Conservation (phyloP, 2,797 vertebrate species). For the Hippocampus kuda region DNA sequence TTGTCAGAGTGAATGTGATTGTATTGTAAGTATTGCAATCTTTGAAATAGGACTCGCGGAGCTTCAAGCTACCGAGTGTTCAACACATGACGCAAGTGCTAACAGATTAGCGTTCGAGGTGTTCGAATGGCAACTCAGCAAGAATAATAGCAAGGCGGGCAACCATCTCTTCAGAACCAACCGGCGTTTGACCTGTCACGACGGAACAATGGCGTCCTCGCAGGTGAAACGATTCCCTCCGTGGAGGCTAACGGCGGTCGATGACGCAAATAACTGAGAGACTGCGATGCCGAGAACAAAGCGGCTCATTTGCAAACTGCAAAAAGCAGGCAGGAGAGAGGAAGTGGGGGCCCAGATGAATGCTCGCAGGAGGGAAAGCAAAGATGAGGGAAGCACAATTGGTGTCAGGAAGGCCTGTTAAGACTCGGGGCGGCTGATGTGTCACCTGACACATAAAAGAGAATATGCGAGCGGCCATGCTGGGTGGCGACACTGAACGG, state of each 20-base stretch:
- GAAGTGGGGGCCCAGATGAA: background rate
- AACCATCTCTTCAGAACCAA: too few species aligned
- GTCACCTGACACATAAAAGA: slow-evolving; percentile 31
- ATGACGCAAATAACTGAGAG: background rate
- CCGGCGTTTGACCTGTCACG: too few species aligned
- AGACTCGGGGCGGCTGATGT: slow-evolving; percentile 34
- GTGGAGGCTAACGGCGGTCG: background rate
- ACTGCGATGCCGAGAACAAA: background rate
- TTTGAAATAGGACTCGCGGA: background rate
- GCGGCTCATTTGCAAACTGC: background rate
- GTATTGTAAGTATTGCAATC: background rate
- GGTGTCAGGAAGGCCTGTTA: slow-evolving; percentile 31
- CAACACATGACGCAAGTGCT: background rate
- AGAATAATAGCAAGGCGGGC: too few species aligned
- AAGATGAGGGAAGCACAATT: slow-evolving; percentile 26
- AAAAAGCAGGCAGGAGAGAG: slow-evolving; percentile 2
- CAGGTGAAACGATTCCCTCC: background rate
- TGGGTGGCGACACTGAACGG: slow-evolving; percentile 28
- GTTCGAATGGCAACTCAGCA: background rate
- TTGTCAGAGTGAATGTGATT: too few species aligned
- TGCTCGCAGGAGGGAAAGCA: slow-evolving; percentile 8
- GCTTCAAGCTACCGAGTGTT: background rate
- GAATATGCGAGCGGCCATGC: slow-evolving; percentile 27
- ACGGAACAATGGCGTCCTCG: background rate
- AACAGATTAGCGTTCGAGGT: background rate